Evolutionary conservation across 37 sponge, comb jelly and placozoan species (phyloP), one percentile per base, ranked within the genome.

Genomic region (Lycopodina hypogea): DNA sequence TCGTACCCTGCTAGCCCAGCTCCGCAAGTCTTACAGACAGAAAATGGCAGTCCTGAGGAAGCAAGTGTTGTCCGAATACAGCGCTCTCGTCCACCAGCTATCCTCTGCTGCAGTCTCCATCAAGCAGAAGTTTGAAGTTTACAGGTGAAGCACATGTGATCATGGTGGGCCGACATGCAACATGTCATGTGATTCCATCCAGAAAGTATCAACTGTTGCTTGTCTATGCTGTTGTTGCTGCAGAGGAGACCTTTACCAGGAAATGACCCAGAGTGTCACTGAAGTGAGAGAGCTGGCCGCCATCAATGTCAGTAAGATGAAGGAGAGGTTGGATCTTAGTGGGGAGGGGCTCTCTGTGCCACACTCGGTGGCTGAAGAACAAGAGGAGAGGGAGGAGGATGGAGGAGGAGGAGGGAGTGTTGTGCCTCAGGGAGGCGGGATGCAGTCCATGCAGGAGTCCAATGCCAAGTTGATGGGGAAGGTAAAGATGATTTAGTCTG

Each of bases 61-160:
- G 24, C 62, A 65, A 24, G 78, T 78, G 37, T 64, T 56, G 7
- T 19, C 56, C 41, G 79, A 82, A 75, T 90, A 90, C 55, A 22
- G 55, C 18, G 19, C 51, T 11, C 86, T 90, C 15, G 75, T 85
- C 29, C 32, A 71, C 38, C 28, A 78, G 26, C 70, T 85, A 36
- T 81, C 71, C 69, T 76, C 83, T 24, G 50, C 86, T 24, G 56
- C 78, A 24, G 32, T 76, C 26, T 38, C 79, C 30, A 35, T 90
- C 55, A 90, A 85, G 58, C 55, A 38, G 26, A 71, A 77, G 63
- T 90, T 73, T 62, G 83, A 85, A 35, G 82, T 72, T 1, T 90
- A 90, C 74, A 76, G 82, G 82, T 87, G n/a, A 39, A 15, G n/a
- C n/a, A n/a, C n/a, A n/a, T n/a, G n/a, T n/a, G n/a, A n/a, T n/a